Evolutionary conservation across 2,888 invertebrate genomes (phyloP).

Genomic region (Nineta flava): DNA sequence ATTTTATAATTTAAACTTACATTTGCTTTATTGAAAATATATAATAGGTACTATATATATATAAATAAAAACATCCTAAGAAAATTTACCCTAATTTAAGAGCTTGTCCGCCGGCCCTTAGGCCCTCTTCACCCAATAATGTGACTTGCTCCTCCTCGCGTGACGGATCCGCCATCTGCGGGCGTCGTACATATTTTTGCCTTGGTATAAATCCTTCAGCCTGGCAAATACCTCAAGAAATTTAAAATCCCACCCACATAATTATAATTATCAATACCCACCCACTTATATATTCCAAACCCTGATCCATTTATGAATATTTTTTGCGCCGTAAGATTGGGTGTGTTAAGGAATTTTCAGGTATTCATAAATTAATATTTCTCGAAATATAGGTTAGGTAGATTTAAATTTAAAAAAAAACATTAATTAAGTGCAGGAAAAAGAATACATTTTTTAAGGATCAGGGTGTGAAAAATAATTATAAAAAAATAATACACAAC

Average conservation of each 20-base stretch:
- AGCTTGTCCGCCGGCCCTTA: constrained; percentile 89
- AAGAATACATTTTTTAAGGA: neutral
- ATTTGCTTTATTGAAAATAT: too few relatives aligned
- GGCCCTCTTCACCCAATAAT: constrained; percentile 90
- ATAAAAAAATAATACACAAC: neutral
- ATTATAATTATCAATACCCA: neutral
- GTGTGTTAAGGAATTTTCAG: neutral
- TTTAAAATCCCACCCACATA: constrained; percentile 22
- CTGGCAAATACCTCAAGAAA: constrained; percentile 30
- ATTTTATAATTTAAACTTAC: too few relatives aligned
- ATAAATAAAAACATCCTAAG: neutral
- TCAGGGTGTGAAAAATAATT: neutral
- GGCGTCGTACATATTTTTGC: constrained; percentile 27
- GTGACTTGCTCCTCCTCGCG: constrained; percentile 93
- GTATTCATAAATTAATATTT: neutral
- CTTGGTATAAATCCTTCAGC: constrained; percentile 31
- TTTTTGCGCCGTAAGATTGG: neutral
- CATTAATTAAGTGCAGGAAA: neutral
- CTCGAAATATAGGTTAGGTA: neutral
- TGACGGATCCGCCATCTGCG: constrained; percentile 94
- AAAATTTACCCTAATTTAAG: constrained; percentile 89
- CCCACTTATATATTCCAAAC: neutral
- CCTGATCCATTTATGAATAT: neutral
- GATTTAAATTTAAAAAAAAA: too few relatives aligned
- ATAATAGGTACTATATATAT: neutral